Conservation (phyloP, 2,888 invertebrate genomes). For the Petrophora chlorosata region DNA sequence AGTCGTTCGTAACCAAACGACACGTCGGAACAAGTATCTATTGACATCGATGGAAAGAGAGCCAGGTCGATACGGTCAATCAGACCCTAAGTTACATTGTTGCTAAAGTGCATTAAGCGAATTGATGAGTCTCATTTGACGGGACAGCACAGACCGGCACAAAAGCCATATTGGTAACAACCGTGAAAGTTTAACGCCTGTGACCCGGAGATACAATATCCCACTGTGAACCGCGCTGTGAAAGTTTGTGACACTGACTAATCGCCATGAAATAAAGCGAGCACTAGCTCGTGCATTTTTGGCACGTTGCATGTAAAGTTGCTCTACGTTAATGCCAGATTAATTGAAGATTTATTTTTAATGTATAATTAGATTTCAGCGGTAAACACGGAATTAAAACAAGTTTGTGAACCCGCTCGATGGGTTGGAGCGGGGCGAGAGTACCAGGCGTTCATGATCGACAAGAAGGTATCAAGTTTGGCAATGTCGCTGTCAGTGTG, state of each 20-base stretch:
- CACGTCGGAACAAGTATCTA: constrained; percentile 53
- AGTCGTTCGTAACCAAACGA: constrained; percentile 41
- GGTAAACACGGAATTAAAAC: constrained; percentile 7
- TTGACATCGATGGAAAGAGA: constrained; percentile 58
- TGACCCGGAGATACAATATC: constrained; percentile 63
- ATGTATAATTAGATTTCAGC: constrained; percentile 14
- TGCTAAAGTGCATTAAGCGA: constrained; percentile 37
- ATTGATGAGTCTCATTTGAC: constrained; percentile 52
- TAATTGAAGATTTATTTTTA: not conserved
- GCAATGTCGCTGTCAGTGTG: constrained; percentile 64
- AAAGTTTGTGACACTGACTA: constrained; percentile 74
- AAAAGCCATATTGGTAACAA: constrained; percentile 57
- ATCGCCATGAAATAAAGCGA: constrained; percentile 59
- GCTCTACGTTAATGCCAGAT: constrained; percentile 27
- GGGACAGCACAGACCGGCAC: constrained; percentile 50
- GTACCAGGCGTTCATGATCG: constrained; percentile 61
- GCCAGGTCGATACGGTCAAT: constrained; percentile 41
- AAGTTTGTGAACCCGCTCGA: constrained; percentile 29
- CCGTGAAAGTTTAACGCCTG: constrained; percentile 63
- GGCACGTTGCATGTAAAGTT: constrained; percentile 37
- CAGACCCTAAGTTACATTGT: constrained; percentile 25
- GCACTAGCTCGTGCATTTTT: constrained; percentile 47
- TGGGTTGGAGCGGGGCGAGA: constrained; percentile 29
- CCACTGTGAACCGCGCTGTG: constrained; percentile 61
- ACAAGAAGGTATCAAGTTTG: constrained; percentile 65